These are phyloP conservation scores for Platycheirus albimanus DNA, from an alignment of 2,888 invertebrate genomes.

Conservation along the genomic window DNA sequence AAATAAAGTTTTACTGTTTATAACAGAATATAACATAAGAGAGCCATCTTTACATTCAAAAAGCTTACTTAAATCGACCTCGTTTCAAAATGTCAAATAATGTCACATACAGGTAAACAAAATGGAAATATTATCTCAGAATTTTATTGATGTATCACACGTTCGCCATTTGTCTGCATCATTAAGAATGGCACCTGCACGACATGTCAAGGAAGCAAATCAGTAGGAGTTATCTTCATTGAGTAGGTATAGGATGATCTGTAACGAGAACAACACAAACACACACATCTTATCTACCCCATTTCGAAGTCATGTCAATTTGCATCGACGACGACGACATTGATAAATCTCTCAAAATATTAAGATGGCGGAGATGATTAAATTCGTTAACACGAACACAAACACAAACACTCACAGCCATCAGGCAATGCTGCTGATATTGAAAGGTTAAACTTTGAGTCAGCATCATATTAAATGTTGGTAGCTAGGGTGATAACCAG, in stretches of 20 bases:
- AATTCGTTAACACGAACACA: constrained; percentile 30
- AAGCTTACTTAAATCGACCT: too few species aligned
- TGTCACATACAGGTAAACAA: too few species aligned
- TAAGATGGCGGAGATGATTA: constrained; percentile 58
- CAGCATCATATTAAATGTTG: too few species aligned
- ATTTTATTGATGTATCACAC: constrained; percentile 37
- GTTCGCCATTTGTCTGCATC: constrained; percentile 36
- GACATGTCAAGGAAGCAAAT: not conserved
- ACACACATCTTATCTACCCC: too few species aligned
- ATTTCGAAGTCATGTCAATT: constrained; percentile 50
- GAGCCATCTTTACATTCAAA: too few species aligned
- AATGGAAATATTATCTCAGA: too few species aligned
- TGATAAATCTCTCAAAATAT: constrained; percentile 62
- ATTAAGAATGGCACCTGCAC: constrained; percentile 28
- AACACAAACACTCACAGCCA: not conserved
- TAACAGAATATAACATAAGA: too few species aligned
- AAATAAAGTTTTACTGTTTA: too few species aligned
- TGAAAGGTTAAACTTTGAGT: constrained; percentile 7
- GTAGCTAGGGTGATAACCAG: constrained; percentile 6
- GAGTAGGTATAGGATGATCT: not conserved
- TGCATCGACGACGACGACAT: constrained; percentile 61
- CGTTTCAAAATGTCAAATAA: too few species aligned
- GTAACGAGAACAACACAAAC: too few species aligned
- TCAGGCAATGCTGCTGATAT: too few species aligned
- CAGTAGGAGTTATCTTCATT: not conserved